Evolutionary conservation across 1,140 invertebrate species (phyloP).

Genomic region (Drosophila murphyi): DNA sequence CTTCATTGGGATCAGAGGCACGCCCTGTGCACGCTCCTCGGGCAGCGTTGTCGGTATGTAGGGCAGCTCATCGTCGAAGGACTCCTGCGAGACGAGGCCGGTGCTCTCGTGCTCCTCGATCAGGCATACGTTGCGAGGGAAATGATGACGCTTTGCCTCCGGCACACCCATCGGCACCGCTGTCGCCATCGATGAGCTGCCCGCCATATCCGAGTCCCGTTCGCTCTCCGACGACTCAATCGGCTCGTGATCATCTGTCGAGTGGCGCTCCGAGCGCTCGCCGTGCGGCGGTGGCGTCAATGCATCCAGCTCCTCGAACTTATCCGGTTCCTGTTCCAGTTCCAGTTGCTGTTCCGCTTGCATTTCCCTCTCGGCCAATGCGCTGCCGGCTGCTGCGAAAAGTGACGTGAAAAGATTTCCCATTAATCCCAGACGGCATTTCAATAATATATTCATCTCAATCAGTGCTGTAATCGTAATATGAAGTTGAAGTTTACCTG

Average conservation of each 20-base stretch:
- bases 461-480: neutral
- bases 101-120: conserved; percentile 89
- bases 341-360: conserved; percentile 1
- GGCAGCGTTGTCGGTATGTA: conserved; percentile 94
- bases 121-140: conserved; percentile 79
- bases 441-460: neutral
- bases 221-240: conserved; percentile 92
- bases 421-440: neutral
- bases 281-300: conserved; percentile 42
- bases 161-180: conserved; percentile 56
- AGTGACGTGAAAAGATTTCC: neutral
- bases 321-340: neutral
- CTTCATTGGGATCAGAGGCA: conserved; percentile 92
- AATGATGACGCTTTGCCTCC: conserved; percentile 78
- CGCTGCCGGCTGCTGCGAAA: conserved; percentile 16
- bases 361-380: conserved; percentile 2
- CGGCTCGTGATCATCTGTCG: conserved; percentile 86
- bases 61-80: conserved; percentile 94
- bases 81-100: conserved; percentile 91
- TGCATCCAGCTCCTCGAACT: conserved; percentile 4
- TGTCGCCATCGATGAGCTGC: conserved; percentile 66
- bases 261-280: conserved; percentile 50
- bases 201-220: conserved; percentile 87
- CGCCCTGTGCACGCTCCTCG: conserved; percentile 91
- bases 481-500: neutral